phyloP scores from a whole-genome alignment of 2,888 invertebrate genomes.

The Octodonta nipae region DNA sequence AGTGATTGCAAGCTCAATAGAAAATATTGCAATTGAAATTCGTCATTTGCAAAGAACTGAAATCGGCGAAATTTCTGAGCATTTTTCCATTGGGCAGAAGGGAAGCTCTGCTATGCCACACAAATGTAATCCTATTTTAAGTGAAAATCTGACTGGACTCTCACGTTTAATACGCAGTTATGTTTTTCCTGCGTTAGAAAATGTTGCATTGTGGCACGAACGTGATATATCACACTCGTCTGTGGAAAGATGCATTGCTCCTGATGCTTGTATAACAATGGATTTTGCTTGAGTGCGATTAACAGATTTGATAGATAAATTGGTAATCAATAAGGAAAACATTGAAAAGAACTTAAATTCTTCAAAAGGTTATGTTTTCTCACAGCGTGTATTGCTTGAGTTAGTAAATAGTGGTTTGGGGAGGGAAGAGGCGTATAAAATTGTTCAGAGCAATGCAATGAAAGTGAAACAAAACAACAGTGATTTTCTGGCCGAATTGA shows the following conservation, averaged over 20 bases:
- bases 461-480: conserved; percentile 1
- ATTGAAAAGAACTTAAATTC: conserved; percentile 1
- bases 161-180: conserved; percentile 1
- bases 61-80: no score
- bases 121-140: no score
- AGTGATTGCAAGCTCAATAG: no score
- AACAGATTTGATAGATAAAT: not conserved
- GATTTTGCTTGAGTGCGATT: conserved; percentile 1
- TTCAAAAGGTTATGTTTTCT: conserved; percentile 1
- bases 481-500: conserved; percentile 1
- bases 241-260: conserved; percentile 1
- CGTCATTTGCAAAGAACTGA: no score
- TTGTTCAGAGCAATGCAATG: conserved; percentile 1
- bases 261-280: conserved; percentile 1
- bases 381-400: not conserved
- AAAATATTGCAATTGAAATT: no score
- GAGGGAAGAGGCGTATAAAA: conserved; percentile 1
- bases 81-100: no score
- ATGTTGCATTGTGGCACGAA: conserved; percentile 1
- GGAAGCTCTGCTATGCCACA: no score
- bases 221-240: conserved; percentile 1
- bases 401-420: conserved; percentile 1
- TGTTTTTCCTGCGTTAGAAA: conserved; percentile 1
- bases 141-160: no score
- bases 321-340: conserved; percentile 1